Evolutionary conservation across 2,113 vertebrate genomes (phyloP).

Genomic region (Sturnus vulgaris): DNA sequence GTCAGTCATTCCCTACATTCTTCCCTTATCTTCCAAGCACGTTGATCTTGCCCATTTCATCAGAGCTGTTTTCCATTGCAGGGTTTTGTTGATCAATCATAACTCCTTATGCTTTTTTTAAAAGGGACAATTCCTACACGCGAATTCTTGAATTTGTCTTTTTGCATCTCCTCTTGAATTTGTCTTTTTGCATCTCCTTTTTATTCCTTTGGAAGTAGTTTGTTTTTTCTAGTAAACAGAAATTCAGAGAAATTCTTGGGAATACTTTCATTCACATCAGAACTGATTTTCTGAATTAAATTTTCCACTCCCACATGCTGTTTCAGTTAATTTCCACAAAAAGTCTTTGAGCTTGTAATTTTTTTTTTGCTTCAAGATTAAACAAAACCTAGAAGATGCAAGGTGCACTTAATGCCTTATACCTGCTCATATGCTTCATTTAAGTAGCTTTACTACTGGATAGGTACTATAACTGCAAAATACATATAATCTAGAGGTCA

Average conservation of each 20-base stretch:
- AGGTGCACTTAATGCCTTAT: background rate
- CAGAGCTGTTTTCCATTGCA: background rate
- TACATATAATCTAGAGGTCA: background rate
- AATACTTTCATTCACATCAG: background rate
- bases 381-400: background rate
- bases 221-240: background rate
- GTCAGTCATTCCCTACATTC: background rate
- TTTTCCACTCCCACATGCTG: background rate
- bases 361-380: background rate
- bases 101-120: background rate
- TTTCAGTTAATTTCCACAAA: background rate
- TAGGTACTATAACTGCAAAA: background rate
- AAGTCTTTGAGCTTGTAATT: background rate
- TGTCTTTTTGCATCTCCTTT: fast-evolving
- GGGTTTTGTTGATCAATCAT: fast-evolving
- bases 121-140: background rate
- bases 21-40: background rate
- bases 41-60: background rate
- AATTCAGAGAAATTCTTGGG: background rate
- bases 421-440: background rate
- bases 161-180: fast-evolving
- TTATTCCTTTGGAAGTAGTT: background rate
- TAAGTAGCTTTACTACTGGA: background rate
- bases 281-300: background rate
- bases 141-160: background rate